These are phyloP conservation scores for Porites cylindrica DNA, from an alignment of 92 coral and sea anemone species.

Conservation along the genomic window DNA sequence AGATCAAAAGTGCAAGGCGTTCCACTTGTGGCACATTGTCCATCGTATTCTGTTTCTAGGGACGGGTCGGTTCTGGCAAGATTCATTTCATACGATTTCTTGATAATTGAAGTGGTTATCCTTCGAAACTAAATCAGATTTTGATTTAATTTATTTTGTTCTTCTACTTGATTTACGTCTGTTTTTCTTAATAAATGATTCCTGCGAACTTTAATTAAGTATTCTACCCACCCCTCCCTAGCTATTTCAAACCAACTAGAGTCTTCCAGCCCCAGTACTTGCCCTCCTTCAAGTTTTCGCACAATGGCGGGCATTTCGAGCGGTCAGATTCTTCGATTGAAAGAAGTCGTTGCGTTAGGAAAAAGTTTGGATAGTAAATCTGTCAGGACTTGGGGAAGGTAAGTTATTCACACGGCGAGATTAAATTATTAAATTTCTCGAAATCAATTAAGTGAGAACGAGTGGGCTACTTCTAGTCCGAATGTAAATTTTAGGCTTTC, in stretches of 20 bases:
- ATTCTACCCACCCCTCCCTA: not conserved
- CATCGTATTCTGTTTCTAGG: not conserved
- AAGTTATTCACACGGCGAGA: not conserved
- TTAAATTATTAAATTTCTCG: no score
- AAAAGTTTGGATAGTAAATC: constrained; percentile 73
- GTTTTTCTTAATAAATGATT: not conserved
- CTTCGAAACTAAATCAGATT: no score
- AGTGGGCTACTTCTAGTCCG: no score
- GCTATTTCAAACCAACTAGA: not conserved
- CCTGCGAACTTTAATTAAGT: not conserved
- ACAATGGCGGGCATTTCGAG: constrained; percentile 97
- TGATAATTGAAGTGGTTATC: no score
- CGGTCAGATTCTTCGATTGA: constrained; percentile 76
- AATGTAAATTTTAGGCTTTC: no score
- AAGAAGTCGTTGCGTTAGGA: constrained; percentile 64
- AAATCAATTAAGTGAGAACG: no score
- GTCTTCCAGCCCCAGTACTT: not conserved
- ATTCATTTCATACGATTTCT: no score
- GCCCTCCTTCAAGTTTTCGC: not conserved
- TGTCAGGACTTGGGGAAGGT: constrained; percentile 95
- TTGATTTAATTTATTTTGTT: no score
- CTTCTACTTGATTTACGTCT: not conserved
- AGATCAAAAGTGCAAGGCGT: constrained; percentile 21
- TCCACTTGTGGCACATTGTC: not conserved
- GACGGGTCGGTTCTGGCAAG: not conserved